phyloP scores from a whole-genome alignment of 2,888 invertebrate species.

The Helleia helle region DNA sequence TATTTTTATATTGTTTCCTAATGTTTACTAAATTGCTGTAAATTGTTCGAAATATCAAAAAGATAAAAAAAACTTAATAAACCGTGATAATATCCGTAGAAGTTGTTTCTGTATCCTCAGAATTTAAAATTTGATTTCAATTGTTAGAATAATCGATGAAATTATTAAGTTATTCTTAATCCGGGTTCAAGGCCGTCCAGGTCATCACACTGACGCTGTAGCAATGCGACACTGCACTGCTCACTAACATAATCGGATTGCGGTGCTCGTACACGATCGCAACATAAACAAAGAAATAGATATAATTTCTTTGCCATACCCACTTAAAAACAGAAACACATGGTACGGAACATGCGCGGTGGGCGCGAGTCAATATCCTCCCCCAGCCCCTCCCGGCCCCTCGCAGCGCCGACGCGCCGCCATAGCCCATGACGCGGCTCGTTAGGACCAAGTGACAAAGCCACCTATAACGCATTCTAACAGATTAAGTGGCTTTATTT shows the following conservation, averaged over 20 bases:
- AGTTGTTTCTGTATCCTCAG: no score
- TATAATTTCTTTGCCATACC: constrained; percentile 29
- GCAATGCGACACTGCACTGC: constrained; percentile 22
- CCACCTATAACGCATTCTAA: not conserved
- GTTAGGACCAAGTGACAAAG: constrained; percentile 33
- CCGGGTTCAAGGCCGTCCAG: constrained; percentile 44
- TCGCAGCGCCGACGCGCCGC: constrained; percentile 58
- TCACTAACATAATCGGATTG: constrained; percentile 17
- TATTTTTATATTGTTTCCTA: no score
- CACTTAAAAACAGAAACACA: constrained; percentile 66
- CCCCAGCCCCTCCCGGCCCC: no score
- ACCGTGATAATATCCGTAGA: no score
- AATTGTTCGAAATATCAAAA: no score
- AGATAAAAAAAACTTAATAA: no score
- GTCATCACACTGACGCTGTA: constrained; percentile 16
- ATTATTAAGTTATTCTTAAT: constrained; percentile 15
- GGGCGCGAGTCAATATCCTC: constrained; percentile 71
- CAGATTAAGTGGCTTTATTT: not conserved
- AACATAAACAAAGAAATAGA: constrained; percentile 25
- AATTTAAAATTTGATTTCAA: no score
- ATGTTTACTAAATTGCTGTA: no score
- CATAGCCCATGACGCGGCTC: constrained; percentile 65
- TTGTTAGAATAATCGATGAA: constrained; percentile 2
- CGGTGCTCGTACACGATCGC: constrained; percentile 18
- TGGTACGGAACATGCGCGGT: constrained; percentile 65